A percentile compares a stretch with the other conserved stretches of the same genome.
These are phyloP conservation scores for Tragelaphus strepsiceros DNA, from an alignment of 2,113 vertebrate genomes.

Conservation along the genomic window DNA sequence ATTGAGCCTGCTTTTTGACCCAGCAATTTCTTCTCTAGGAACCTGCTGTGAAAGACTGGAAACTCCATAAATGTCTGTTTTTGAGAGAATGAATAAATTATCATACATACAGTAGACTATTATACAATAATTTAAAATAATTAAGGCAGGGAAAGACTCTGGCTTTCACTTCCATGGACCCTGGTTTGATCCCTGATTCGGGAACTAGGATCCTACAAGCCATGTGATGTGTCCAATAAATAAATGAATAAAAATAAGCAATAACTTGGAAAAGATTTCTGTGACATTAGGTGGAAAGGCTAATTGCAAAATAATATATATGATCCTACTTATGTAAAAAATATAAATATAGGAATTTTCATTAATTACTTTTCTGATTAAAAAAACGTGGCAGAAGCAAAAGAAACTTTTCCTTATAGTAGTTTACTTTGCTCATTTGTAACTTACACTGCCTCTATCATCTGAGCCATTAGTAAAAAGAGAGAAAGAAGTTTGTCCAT, in stretches of 20 bases:
- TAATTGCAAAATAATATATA: neutral
- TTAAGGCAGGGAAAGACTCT: neutral
- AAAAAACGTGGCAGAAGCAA: neutral
- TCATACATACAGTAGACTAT: neutral
- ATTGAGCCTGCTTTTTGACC: neutral
- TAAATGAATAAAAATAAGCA: neutral
- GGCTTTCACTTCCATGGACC: neutral
- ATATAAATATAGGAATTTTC: neutral
- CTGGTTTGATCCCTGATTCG: neutral
- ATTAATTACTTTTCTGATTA: neutral
- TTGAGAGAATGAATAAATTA: neutral
- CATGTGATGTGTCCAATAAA: neutral
- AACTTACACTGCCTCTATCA: neutral
- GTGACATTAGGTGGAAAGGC: neutral
- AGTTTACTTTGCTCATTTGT: neutral
- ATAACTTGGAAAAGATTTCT: neutral
- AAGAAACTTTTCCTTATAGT: neutral
- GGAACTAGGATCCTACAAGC: neutral
- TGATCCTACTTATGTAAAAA: neutral
- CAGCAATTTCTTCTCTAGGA: neutral
- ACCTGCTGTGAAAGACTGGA: neutral
- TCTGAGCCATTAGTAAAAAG: neutral
- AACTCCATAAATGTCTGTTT: neutral
- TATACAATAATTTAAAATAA: neutral
- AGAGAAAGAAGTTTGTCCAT: neutral